phyloP scores from a whole-genome alignment of 2,797 vertebrate genomes.

The Staurois parvus region DNA sequence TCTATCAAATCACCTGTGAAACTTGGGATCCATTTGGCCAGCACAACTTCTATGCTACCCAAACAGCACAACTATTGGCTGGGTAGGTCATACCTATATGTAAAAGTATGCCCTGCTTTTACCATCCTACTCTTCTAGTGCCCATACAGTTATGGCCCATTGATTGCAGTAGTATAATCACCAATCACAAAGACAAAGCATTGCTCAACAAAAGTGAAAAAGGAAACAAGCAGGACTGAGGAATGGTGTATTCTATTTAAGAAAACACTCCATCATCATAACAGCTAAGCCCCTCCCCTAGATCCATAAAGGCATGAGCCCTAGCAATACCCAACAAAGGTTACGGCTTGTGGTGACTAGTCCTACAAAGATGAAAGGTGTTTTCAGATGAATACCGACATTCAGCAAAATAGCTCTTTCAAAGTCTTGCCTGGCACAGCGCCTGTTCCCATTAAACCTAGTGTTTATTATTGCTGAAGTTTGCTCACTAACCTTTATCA shows the following conservation, averaged over 20 bases:
- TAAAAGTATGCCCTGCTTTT: no score
- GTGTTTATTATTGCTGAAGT: constrained; percentile 34
- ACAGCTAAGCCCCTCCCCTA: not conserved
- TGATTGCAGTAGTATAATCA: no score
- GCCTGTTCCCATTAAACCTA: constrained; percentile 28
- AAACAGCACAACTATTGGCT: no score
- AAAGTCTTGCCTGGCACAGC: constrained; percentile 30
- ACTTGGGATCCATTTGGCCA: no score
- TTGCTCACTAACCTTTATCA: constrained; percentile 44
- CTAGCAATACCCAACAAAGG: constrained; percentile 10
- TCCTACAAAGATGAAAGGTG: constrained; percentile 40
- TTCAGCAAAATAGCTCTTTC: constrained; percentile 19
- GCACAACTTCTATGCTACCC: no score
- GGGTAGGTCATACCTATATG: no score
- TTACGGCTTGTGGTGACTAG: constrained; percentile 26
- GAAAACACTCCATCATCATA: not conserved
- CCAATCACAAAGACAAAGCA: no score
- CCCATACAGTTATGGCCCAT: no score
- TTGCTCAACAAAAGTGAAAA: not conserved
- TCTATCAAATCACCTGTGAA: no score
- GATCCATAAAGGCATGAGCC: not conserved
- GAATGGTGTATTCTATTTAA: not conserved
- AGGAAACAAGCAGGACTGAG: not conserved
- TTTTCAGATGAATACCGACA: constrained; percentile 27
- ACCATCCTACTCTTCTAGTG: no score